Evolutionary conservation across 2,113 vertebrate genomes (phyloP), one percentile per base, ranked within the genome.

Genomic region (Callionymus lyra): DNA sequence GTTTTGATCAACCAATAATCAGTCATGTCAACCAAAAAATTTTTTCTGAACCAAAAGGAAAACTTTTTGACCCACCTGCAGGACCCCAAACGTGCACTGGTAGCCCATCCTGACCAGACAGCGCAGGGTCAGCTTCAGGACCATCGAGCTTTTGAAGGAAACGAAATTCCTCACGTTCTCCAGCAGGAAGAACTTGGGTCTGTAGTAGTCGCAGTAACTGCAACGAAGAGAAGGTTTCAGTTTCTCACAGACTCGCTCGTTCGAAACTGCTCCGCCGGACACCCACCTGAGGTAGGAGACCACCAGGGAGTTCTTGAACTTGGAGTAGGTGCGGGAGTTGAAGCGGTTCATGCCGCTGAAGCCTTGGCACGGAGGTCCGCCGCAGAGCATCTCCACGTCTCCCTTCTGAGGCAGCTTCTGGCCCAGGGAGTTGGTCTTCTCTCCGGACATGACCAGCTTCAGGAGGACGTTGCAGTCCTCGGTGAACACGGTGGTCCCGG

Each of bases 311-410:
- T 98, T 98, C 78, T 98, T 98, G 82, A 98, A 98, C 61, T 93
- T 93, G 2, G 94, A 98, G 55, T 98, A 98, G 6, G 94, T 98
- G 16, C 94, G 88, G 0, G 94, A 98, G 63, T 98, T 98, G 83
- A 98, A 98, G 65, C 94, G 89, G 81, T 98, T 98, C 94, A 98
- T 98, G 19, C 94, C 94, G 0, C 92, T 96, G 76, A 98, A 98
- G 16, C 94, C 94, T 71, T 98, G 94, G 79, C 94, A 98, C 0
- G 94, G 94, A 0, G 94, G 94, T 0, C 94, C 94, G 0, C 94
- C 94, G 0, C 94, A 97, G 1, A 97, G 84, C 92, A 98, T 88
- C 79, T 98, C 94, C 57, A 98, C 94, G 0, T 98, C 94, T 0
- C 94, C 93, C 47, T 94, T 98, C 72, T 94, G 93, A 0, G 94